Evolutionary conservation across 2,888 invertebrate genomes (phyloP), one percentile per base, ranked within the genome.

Genomic region (Pyrrhosoma nymphula): DNA sequence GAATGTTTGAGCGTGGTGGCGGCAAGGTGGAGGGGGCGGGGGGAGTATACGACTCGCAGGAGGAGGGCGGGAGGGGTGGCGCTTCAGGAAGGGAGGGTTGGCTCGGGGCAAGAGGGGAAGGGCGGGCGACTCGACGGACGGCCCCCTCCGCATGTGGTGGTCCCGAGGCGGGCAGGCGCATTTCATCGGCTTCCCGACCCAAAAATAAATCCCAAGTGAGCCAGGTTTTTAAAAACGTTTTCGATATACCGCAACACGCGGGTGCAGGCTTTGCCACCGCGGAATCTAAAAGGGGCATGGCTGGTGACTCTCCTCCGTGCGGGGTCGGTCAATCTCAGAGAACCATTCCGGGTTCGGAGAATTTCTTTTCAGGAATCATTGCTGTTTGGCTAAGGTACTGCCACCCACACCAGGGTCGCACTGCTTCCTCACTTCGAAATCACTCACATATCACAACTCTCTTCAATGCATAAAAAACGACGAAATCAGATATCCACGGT

Each of bases 51-150:
- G 47, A 47, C 47, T 47, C 47, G 47, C 47, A 2, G 8, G 97
- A 97, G 96, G 88, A 26, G 89, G 55, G 47, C 10, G 55, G 55
- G 55, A 14, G 55, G 55, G 96, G 97, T 96, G 97, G 97, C 97
- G 97, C 96, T 96, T 96, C 96, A 96, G 96, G 97, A 96, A 63
- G 63, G 82, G 88, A 39, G 97, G 97, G 97, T 97, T 97, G 97
- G 97, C 97, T 97, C 97, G 47, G 97, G 97, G 97, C 97, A 97
- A 97, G 97, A 97, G 97, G 96, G 96, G 96, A 96, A 97, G 96
- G 96, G 96, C 60, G 97, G n/a, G n/a, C 10, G n/a, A 69, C 69
- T n/a, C 69, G 69, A 2, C 82, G 82, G 97, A 97, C 97, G 97
- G 97, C 30, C 82, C 47, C 47, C 47, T 60, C 60, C 60, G 60